Percentiles rank a stretch among this genome's conserved stretches.
phyloP scores from a whole-genome alignment of 2,888 invertebrate species.

The Sphecodes monilicornis region DNA sequence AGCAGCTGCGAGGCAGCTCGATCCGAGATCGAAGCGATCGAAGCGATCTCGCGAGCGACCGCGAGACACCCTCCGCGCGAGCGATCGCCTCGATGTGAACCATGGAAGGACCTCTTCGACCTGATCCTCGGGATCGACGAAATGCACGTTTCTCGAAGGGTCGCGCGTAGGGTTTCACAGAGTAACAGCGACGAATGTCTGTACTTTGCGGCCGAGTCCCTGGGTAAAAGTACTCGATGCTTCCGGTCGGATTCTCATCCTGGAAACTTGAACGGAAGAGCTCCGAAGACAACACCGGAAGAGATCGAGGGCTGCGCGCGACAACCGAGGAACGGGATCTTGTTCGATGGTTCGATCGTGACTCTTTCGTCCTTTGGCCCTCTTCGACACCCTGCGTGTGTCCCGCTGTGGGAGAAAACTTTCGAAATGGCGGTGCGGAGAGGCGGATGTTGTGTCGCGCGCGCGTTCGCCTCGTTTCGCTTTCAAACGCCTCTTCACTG shows the following conservation, averaged over 20 bases:
- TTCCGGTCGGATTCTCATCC: conserved; percentile 12
- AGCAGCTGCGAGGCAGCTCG: neutral
- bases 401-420: neutral
- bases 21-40: conserved; percentile 23
- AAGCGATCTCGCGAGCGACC: conserved; percentile 3
- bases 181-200: neutral
- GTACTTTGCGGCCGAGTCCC: neutral
- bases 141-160: neutral
- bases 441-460: neutral
- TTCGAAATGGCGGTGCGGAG: neutral
- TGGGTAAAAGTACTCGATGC: neutral
- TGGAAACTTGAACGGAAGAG: neutral
- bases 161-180: neutral
- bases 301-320: neutral
- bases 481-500: conserved; percentile 9
- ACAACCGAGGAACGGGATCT: neutral
- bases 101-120: conserved; percentile 27
- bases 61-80: conserved; percentile 27
- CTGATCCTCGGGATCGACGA: neutral
- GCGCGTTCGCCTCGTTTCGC: conserved; percentile 15
- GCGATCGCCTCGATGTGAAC: conserved; percentile 41
- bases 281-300: neutral
- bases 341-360: conserved; percentile 5
- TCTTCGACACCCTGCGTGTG: neutral
- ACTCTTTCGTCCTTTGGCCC: neutral